These are phyloP conservation scores for Archilochus colubris DNA, from an alignment of 2,113 vertebrate species.

Conservation along the genomic window DNA sequence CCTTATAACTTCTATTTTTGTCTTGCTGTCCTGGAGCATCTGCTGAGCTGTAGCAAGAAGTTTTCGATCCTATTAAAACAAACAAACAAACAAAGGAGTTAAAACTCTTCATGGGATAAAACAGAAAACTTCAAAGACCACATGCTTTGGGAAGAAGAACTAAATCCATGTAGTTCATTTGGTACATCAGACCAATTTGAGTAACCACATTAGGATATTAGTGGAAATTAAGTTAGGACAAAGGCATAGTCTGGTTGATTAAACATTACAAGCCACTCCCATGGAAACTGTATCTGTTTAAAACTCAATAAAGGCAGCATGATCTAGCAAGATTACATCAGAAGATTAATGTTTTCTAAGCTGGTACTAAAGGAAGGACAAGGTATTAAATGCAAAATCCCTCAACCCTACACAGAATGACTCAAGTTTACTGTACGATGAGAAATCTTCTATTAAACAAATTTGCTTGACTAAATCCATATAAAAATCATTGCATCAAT, in stretches of 20 bases:
- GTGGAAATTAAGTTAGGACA: background rate
- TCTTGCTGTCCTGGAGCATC: conserved; percentile 98
- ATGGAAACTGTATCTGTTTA: background rate
- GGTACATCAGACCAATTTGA: background rate
- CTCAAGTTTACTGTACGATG: background rate
- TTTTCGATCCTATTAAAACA: conserved; percentile 89
- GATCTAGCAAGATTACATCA: background rate
- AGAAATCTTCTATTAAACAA: background rate
- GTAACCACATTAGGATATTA: background rate
- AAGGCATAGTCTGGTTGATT: background rate
- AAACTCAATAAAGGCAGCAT: background rate
- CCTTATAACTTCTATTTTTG: conserved; percentile 98
- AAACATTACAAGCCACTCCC: background rate
- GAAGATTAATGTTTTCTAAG: background rate
- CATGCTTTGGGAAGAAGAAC: background rate
- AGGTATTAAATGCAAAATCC: background rate
- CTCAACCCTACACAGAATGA: background rate
- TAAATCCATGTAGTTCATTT: background rate
- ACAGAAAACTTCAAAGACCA: background rate
- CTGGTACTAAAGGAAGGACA: background rate
- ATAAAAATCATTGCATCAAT: background rate
- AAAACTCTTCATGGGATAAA: background rate
- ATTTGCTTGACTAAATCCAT: background rate
- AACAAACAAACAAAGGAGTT: background rate
- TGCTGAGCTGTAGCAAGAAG: conserved; percentile 96